Evolutionary conservation across 1,140 invertebrate species (phyloP).

Genomic region (Campoletis sonorensis): DNA sequence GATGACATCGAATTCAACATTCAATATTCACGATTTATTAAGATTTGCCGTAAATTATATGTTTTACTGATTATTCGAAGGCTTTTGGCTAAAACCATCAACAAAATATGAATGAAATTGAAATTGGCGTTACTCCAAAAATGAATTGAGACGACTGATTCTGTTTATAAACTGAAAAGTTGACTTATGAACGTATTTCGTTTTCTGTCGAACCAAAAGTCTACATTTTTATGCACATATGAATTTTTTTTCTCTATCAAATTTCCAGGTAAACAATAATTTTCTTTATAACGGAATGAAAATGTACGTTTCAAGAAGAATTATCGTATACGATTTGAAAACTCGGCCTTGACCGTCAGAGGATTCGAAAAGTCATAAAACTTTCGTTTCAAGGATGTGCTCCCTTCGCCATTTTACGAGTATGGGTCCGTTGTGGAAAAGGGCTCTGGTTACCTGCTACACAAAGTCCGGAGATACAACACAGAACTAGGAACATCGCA

Average conservation of each 20-base stretch:
- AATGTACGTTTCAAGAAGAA: neutral
- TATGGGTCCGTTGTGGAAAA: constrained; percentile 5
- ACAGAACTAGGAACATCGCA: neutral
- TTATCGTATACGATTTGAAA: neutral
- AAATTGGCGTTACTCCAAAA: too few relatives aligned
- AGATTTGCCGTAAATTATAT: neutral
- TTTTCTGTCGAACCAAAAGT: too few relatives aligned
- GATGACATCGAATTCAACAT: too few relatives aligned
- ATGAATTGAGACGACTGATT: too few relatives aligned
- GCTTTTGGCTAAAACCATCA: too few relatives aligned
- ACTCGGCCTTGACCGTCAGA: constrained; percentile 16
- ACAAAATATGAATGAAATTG: neutral
- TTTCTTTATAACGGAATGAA: neutral
- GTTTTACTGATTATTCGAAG: too few relatives aligned
- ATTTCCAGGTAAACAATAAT: neutral
- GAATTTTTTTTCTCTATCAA: too few relatives aligned
- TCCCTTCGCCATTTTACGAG: constrained; percentile 58
- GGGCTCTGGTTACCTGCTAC: constrained; percentile 30
- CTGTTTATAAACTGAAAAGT: too few relatives aligned
- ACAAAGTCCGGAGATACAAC: neutral
- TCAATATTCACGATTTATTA: too few relatives aligned
- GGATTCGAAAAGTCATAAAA: constrained; percentile 34
- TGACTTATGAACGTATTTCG: too few relatives aligned
- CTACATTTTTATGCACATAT: too few relatives aligned
- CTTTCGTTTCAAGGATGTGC: constrained; percentile 58